These are phyloP conservation scores for Drosophila albomicans DNA, from an alignment of 1,140 invertebrate species.

Conservation along the genomic window DNA sequence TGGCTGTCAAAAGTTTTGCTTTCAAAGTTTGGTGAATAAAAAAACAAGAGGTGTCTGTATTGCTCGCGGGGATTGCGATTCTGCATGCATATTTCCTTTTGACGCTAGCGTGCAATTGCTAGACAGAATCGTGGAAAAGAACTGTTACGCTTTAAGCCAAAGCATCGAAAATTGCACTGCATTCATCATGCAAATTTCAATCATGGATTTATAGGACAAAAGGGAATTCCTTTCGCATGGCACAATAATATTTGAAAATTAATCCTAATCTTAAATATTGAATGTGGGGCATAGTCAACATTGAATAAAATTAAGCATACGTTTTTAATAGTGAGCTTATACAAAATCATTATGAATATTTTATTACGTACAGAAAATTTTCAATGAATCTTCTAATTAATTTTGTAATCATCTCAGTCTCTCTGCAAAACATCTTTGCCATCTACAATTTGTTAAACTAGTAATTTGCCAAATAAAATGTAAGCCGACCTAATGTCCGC, in stretches of 20 bases:
- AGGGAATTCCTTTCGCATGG: not conserved
- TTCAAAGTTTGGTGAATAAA: constrained; percentile 3
- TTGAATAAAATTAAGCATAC: too few species aligned
- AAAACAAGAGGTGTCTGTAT: constrained; percentile 18
- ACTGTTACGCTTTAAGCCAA: not conserved
- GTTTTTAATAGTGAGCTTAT: too few species aligned
- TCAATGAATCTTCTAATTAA: too few species aligned
- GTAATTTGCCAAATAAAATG: not conserved
- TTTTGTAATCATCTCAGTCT: too few species aligned
- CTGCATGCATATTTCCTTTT: constrained; percentile 33
- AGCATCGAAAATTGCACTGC: not conserved
- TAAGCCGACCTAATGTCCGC: not conserved
- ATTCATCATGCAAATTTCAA: constrained; percentile 2
- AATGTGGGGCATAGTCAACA: too few species aligned
- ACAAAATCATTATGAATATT: too few species aligned
- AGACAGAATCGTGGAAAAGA: too few species aligned
- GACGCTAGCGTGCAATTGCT: constrained; percentile 9
- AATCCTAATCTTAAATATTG: not conserved
- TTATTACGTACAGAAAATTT: too few species aligned
- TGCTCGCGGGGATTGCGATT: constrained; percentile 8
- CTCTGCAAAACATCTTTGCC: too few species aligned
- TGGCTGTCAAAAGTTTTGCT: constrained; percentile 44
- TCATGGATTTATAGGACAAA: not conserved
- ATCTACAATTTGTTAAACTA: not conserved
- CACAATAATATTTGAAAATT: not conserved